Percentiles rank a stretch among this genome's conserved stretches.
These are phyloP conservation scores for Orthonyx spaldingii DNA, from an alignment of 2,113 vertebrate species.

Conservation along the genomic window DNA sequence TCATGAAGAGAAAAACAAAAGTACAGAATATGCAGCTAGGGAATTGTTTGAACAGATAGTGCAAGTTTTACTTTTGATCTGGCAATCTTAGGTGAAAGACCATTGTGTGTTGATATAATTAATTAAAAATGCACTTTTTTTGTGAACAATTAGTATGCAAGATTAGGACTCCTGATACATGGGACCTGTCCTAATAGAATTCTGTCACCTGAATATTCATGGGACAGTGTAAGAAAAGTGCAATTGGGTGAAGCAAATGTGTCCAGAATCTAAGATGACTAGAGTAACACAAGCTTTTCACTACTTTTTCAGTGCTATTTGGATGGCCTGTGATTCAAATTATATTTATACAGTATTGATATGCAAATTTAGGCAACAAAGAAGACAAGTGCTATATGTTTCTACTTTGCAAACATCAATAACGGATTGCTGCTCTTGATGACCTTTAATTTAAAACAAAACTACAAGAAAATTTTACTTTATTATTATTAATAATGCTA, in stretches of 20 bases:
- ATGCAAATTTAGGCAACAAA: not conserved
- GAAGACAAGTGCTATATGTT: not conserved
- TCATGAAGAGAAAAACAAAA: not conserved
- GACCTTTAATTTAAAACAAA: not conserved
- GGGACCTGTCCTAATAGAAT: not conserved
- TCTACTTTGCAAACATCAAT: not conserved
- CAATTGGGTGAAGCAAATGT: not conserved
- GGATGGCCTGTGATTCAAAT: not conserved
- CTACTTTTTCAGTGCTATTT: not conserved
- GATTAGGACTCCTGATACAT: not conserved
- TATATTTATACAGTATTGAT: not conserved
- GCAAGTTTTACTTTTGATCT: not conserved
- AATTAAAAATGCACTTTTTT: not conserved
- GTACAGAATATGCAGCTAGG: not conserved
- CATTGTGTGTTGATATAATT: not conserved
- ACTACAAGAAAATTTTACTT: not conserved
- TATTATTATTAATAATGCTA: not conserved
- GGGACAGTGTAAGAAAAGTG: not conserved
- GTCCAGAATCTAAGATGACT: not conserved
- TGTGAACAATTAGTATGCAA: not conserved
- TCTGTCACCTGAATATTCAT: not conserved
- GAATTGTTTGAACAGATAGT: not conserved
- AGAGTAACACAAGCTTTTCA: not conserved
- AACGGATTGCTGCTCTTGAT: not conserved
- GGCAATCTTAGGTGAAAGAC: not conserved